A percentile compares a stretch with the other conserved stretches of the same genome.
Evolutionary conservation across 2,888 invertebrate species (phyloP).

Genomic region (Palloptera scutellata): DNA sequence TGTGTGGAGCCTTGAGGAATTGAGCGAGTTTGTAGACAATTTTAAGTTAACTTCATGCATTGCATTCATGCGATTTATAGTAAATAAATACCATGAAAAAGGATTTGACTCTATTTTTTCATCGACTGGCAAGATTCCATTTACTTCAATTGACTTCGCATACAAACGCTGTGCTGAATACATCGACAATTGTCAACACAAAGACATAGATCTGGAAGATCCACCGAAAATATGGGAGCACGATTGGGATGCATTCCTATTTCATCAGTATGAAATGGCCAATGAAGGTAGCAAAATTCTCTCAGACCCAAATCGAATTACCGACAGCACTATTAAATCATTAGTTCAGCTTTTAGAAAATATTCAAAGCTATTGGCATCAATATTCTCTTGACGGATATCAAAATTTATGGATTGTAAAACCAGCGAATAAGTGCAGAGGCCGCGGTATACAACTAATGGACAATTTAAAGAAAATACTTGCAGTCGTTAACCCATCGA

Average conservation of each 20-base stretch:
- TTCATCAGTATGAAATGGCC: constrained; percentile 74
- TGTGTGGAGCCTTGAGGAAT: constrained; percentile 82
- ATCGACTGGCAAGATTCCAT: constrained; percentile 74
- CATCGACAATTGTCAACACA: constrained; percentile 76
- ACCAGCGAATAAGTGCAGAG: constrained; percentile 92
- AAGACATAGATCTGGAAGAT: constrained; percentile 73
- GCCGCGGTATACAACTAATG: constrained; percentile 87
- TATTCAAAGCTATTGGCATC: constrained; percentile 79
- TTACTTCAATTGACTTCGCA: constrained; percentile 82
- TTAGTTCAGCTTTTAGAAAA: constrained; percentile 72
- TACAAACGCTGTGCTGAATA: constrained; percentile 80
- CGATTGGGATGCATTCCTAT: constrained; percentile 89
- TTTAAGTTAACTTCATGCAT: constrained; percentile 90
- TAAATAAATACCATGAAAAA: constrained; percentile 67
- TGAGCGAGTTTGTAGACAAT: constrained; percentile 85
- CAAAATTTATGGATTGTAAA: constrained; percentile 95
- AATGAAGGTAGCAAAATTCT: constrained; percentile 70
- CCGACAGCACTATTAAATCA: constrained; percentile 58
- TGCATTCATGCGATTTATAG: constrained; percentile 81
- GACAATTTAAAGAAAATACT: constrained; percentile 87
- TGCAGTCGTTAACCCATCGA: constrained; percentile 74
- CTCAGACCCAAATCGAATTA: constrained; percentile 51
- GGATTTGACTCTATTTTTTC: constrained; percentile 69
- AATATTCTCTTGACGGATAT: constrained; percentile 82
- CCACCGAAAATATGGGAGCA: constrained; percentile 75